Evolutionary conservation across 2,113 vertebrate genomes (phyloP).

Genomic region (Hydrolagus affinis): DNA sequence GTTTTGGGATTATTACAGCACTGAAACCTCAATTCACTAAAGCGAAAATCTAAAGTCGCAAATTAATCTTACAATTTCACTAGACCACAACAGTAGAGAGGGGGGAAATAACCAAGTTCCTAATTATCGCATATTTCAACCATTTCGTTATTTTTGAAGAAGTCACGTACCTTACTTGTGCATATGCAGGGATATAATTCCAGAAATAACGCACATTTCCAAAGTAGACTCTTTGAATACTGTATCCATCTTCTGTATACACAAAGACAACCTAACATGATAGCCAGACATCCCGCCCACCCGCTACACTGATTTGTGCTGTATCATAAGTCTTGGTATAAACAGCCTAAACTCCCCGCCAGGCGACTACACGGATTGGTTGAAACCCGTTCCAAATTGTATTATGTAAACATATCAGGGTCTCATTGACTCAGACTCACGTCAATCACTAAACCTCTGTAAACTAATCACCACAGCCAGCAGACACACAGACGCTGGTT

Average conservation of each 20-base stretch:
- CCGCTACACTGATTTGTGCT: constrained; percentile 21
- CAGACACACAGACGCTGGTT: neutral
- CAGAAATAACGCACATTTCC: constrained; percentile 32
- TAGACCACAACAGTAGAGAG: neutral
- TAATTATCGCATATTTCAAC: neutral
- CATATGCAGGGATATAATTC: constrained; percentile 13
- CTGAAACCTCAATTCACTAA: constrained; percentile 19
- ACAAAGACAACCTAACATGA: constrained; percentile 33
- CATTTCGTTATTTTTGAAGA: neutral
- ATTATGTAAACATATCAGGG: neutral
- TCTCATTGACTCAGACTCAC: neutral
- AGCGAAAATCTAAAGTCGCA: constrained; percentile 28
- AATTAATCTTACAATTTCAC: constrained; percentile 26
- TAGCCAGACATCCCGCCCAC: constrained; percentile 22
- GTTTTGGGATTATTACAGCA: neutral
- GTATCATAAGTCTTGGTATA: neutral
- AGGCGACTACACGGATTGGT: constrained; percentile 12
- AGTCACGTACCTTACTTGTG: constrained; percentile 27
- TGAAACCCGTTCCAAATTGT: neutral
- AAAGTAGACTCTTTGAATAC: constrained; percentile 32
- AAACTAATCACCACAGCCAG: neutral
- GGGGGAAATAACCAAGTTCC: neutral
- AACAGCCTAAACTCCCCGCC: neutral
- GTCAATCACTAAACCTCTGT: neutral
- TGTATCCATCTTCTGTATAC: constrained; percentile 33